Evolutionary conservation across 2,113 vertebrate species (phyloP), one percentile per base, ranked within the genome.

Genomic region (Epinephelus lanceolatus): DNA sequence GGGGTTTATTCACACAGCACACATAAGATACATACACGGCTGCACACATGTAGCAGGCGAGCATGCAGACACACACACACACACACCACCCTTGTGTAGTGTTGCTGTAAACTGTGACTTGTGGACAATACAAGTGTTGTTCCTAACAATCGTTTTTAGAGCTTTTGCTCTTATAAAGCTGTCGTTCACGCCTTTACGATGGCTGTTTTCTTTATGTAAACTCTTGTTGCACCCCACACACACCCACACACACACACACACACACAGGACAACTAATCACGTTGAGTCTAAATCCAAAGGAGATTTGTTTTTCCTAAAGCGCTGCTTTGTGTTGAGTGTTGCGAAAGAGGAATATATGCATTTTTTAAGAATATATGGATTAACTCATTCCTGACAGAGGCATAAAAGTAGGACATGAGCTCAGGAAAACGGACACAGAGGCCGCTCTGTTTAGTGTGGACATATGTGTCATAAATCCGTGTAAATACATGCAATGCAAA

Each of bases 71-170:
- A 19, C 9, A 19, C 47, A 76, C 21, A 65, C 49, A 76, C n/a
- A 66, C 40, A 49, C 70, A 76, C 25, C 30, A 69, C 18, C 21
- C 25, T 60, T 67, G 42, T 56, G 23, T 45, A 52, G 45, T 25
- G 5, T 19, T 86, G 76, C 25, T 75, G 55, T 65, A 75, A 83
- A 74, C 68, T 83, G 52, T 74, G 61, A 88, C 59, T 78, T 63
- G 49, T 53, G 49, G 21, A 83, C 73, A 89, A 71, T 71, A 61
- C 19, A 40, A 23, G 65, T 76, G 84, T 69, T 83, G 74, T 91
- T 69, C 52, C 17, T 13, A 51, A 45, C 53, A 71, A 67, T 21
- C 2, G 2, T 42, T 51, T 77, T 47, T 42, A 62, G 65, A 74
- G 5, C 15, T 71, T 68, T 78, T 78, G 37, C 62, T 45, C 49